Base-by-base conservation (phyloP, 2,113 vertebrate genomes). In the Tachysurus vachellii region DNA sequence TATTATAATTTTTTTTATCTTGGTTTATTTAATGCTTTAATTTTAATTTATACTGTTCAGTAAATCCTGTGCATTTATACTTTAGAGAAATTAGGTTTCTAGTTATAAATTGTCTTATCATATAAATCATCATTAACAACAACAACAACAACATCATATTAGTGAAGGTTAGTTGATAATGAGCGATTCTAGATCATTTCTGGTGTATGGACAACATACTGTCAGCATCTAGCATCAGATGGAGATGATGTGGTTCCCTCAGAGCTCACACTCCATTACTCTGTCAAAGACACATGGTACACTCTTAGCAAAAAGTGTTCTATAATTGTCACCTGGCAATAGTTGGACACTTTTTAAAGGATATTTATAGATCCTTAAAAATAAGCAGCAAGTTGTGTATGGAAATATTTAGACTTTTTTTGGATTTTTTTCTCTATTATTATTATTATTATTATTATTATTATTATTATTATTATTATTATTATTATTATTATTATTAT, bases 271-370 rank as follows among this genome's bases (percentile, higher is more conserved):
- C 94, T 94, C 93, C 95, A 94, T 95, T 95, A 95, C 95, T 92
- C 95, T 98, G 97, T 97, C 96, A 97, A 93, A 95, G 92, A 93
- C 96, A 95, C 94, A 95, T 96, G 96, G 96, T 93, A 94, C 91
- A 31, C 13, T 53, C 82, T 66, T 44, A 47, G 7, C 16, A 79
- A 56, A 56, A 57, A 59, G 53, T 3, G 26, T 57, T 31, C 50
- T 4, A 56, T 50, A 54, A 8, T 17, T 19, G 2, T 57, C 12
- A 12, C 50, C 42, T 23, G 10, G 19, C 44, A 80, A 6, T 8
- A 21, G 9, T 36, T 6, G 16, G 19, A 28, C 26, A 6, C 1
- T 28, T 77, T 31, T 2, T 19, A n/a, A 31, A 50, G 54, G 6
- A 36, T 59, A 8, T 80, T 36, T 80, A 59, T 36, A 80, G 28